Evolutionary conservation across 2,797 vertebrate species (phyloP), one percentile per base, ranked within the genome.

Genomic region (Lepidocolaptes lacrymiger): DNA sequence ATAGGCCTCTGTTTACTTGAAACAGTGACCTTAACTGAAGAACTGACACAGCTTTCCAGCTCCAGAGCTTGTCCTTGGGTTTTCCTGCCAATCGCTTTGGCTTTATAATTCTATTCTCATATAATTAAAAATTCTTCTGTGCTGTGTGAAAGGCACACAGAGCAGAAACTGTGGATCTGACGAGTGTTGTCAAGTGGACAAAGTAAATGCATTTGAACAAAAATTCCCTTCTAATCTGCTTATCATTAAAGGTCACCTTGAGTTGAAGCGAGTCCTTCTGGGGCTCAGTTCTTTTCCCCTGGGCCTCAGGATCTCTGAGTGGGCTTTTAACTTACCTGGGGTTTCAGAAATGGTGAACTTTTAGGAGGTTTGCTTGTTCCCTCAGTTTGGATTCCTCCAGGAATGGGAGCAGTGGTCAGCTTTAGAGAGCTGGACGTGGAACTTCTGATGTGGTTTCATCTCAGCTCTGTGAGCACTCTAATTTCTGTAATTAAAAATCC

Each of bases 21-120:
- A 93, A 90, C 89, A 64, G 36, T 80, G 74, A 93, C 82, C 85
- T 94, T 84, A 89, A 66, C 93, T 95, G 43, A 75, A 81, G 56
- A 78, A 84, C 66, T 59, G 41, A 76, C 77, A 24, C 43, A 23
- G 75, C 55, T 91, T 84, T 71, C 52, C 59, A 71, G 91, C 93
- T 87, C 51, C 67, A 51, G 41, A 94, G 85, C 63, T 85, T 64
- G 72, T 77, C 87, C 85, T 94, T 88, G 80, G n/a, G n/a, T 78
- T 93, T 85, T 72, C 94, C 76, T 86, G 85, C 63, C 71, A 88
- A 17, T 93, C 59, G 32, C 71, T 96, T 81, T 82, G 85, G 24
- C 44, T 88, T 90, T 82, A 43, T 37, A 73, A 1, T 88, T 67
- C 26, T 24, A 28, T 96, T 91, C 91, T 91, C 49, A 7, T 36